Evolutionary conservation across 2,888 invertebrate species (phyloP).

Genomic region (Sesia apiformis): DNA sequence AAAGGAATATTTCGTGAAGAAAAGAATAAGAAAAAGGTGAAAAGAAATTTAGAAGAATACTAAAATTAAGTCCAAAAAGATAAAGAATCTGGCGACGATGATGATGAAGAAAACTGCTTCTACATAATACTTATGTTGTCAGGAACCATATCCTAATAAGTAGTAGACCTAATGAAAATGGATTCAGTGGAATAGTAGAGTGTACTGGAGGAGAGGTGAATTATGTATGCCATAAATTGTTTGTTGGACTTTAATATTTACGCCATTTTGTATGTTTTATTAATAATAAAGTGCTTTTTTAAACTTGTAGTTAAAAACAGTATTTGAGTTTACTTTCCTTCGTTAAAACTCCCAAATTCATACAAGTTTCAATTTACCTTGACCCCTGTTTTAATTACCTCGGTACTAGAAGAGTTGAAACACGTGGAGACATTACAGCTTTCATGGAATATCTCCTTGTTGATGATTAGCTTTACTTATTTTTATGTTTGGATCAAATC

Average conservation of each 20-base stretch:
- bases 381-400: background rate
- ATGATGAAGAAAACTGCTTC: conserved; percentile 1
- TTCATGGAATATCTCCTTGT: too few relatives aligned
- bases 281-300: background rate
- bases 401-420: background rate
- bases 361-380: background rate
- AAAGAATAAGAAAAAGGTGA: too few relatives aligned
- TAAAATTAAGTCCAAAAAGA: too few relatives aligned
- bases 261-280: background rate
- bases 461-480: too few relatives aligned
- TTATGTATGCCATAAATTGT: conserved; percentile 10
- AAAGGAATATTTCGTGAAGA: too few relatives aligned
- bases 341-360: background rate
- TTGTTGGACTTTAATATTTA: background rate
- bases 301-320: background rate
- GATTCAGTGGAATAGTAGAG: conserved; percentile 2
- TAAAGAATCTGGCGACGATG: background rate
- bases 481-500: too few relatives aligned
- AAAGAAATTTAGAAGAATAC: too few relatives aligned
- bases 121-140: background rate
- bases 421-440: too few relatives aligned
- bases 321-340: background rate
- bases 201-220: conserved; percentile 4
- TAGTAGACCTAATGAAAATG: conserved; percentile 3
- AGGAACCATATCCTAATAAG: conserved; percentile 3